Conservation (phyloP, 2,113 vertebrate species). For the Scopus umbretta region DNA sequence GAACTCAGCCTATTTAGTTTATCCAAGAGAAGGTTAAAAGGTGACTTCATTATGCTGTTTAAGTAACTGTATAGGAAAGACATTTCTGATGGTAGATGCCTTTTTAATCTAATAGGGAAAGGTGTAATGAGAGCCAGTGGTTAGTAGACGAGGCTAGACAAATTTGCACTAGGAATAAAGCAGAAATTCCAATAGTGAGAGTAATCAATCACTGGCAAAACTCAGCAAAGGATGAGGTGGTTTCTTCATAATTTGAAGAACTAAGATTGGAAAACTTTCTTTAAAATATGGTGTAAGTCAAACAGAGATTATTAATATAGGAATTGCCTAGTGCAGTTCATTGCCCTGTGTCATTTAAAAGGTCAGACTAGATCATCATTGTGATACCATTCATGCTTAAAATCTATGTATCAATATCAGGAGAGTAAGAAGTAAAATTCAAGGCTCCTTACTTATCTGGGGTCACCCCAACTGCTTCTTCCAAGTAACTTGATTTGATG, state of each 20-base stretch:
- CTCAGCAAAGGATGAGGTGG: background rate
- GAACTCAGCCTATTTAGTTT: background rate
- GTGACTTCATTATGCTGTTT: background rate
- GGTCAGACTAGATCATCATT: background rate
- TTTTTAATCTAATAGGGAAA: slow-evolving; percentile 10
- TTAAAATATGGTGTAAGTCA: background rate
- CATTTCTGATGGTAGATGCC: background rate
- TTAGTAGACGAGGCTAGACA: background rate
- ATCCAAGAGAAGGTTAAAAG: background rate
- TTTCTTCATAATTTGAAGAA: background rate
- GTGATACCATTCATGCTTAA: background rate
- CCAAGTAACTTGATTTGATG: background rate
- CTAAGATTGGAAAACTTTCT: background rate
- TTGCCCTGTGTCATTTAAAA: background rate
- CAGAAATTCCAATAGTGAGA: background rate
- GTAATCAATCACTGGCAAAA: background rate
- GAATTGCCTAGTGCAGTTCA: background rate
- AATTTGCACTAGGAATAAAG: background rate
- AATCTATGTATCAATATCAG: background rate
- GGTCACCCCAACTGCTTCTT: background rate
- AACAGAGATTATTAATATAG: background rate
- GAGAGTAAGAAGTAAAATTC: background rate
- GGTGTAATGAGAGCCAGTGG: background rate
- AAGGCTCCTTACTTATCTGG: background rate
- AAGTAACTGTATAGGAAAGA: background rate